phyloP scores from a whole-genome alignment of 2,797 vertebrate species.

The Mormyrops attenuatus region DNA sequence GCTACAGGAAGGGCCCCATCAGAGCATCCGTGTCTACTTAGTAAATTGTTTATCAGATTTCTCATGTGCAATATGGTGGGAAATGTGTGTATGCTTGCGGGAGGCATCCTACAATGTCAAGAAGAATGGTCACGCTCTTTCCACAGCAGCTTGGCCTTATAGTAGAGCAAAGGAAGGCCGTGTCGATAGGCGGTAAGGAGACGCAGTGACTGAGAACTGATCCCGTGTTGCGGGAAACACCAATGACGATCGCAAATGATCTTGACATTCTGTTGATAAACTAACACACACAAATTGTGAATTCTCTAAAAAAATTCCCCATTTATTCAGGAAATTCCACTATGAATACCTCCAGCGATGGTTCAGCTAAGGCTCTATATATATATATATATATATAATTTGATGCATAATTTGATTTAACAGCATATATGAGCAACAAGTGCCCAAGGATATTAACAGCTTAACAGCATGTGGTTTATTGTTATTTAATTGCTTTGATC shows the following conservation, averaged over 20 bases:
- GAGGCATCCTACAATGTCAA: neutral
- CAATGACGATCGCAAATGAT: neutral
- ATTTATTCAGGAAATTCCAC: neutral
- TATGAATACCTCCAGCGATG: neutral
- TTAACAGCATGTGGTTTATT: conserved; percentile 13
- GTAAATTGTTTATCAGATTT: conserved; percentile 43
- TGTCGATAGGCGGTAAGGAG: neutral
- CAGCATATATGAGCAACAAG: conserved; percentile 7
- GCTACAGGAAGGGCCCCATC: conserved; percentile 27
- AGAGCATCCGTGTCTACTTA: conserved; percentile 28
- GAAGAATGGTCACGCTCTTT: neutral
- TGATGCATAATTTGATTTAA: conserved; percentile 5
- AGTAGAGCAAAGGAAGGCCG: neutral
- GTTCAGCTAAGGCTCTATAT: neutral
- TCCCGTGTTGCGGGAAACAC: neutral
- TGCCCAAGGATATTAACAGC: conserved; percentile 5
- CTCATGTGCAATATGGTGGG: conserved; percentile 35
- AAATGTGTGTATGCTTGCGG: conserved; percentile 21
- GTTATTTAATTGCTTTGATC: conserved; percentile 12
- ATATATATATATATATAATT: neutral
- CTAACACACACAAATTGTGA: neutral
- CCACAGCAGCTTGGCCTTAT: neutral
- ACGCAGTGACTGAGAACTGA: neutral
- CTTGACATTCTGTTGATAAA: neutral
- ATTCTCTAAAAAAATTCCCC: neutral